These are phyloP conservation scores for Poeciliopsis presidionis DNA, from an alignment of 2,797 vertebrate species.

Conservation along the genomic window DNA sequence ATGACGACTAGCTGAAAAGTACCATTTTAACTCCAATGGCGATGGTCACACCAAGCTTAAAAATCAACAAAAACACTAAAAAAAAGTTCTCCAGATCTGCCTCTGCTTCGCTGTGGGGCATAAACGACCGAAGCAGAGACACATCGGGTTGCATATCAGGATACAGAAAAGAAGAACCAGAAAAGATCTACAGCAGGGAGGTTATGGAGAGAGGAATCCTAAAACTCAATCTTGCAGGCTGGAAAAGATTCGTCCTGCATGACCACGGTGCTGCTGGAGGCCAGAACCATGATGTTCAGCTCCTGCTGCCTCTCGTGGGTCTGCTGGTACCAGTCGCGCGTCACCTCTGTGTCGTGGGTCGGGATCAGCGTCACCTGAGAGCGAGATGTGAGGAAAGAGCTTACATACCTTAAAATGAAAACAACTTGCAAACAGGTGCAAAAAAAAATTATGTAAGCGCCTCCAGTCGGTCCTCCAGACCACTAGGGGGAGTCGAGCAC, in stretches of 20 bases:
- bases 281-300: constrained; percentile 97
- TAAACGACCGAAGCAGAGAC: constrained; percentile 34
- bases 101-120: constrained; percentile 19
- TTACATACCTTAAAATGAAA: neutral
- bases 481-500: neutral
- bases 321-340: constrained; percentile 98
- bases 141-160: constrained; percentile 37
- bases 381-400: neutral
- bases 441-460: neutral
- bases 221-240: constrained; percentile 99
- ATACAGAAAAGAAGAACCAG: constrained; percentile 50
- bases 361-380: constrained; percentile 96
- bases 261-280: constrained; percentile 99
- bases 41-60: constrained; percentile 42
- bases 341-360: constrained; percentile 97
- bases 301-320: constrained; percentile 98
- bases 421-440: neutral
- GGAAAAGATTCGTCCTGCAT: constrained; percentile 99
- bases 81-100: constrained; percentile 41
- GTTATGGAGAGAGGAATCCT: constrained; percentile 53
- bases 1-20: constrained; percentile 33
- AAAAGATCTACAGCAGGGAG: constrained; percentile 49
- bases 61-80: constrained; percentile 52
- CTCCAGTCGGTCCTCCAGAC: neutral
- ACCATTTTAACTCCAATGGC: constrained; percentile 44